A percentile compares a stretch with the other conserved stretches of the same genome.
Evolutionary conservation across 2,113 vertebrate genomes (phyloP).

Genomic region (Bambusicola thoracicus): DNA sequence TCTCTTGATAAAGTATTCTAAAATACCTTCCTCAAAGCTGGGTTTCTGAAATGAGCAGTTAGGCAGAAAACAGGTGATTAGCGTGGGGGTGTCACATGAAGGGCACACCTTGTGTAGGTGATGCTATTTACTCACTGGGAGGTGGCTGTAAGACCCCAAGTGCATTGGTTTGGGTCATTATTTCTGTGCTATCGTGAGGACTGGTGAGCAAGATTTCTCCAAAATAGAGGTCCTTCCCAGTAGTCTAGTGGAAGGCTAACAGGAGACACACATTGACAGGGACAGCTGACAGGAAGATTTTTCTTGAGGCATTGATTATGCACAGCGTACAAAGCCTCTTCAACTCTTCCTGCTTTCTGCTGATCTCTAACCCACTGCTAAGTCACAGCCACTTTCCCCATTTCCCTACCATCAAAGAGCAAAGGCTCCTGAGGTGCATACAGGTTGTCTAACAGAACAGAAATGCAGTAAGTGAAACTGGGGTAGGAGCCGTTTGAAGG

Average conservation of each 20-base stretch:
- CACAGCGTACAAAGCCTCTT: background rate
- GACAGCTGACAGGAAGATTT: background rate
- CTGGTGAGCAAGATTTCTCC: background rate
- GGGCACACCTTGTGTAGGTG: background rate
- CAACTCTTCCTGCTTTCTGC: background rate
- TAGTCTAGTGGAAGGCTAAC: background rate
- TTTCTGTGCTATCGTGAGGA: background rate
- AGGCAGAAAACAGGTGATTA: background rate
- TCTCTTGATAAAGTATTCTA: background rate
- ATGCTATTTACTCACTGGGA: background rate
- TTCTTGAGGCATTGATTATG: background rate
- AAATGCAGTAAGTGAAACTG: background rate
- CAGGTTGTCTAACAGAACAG: background rate
- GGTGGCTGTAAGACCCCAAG: background rate
- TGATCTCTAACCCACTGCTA: background rate
- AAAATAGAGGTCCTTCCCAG: background rate
- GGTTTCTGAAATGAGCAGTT: background rate
- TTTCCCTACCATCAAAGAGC: accelerated
- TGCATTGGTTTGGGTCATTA: background rate
- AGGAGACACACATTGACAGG: too few species aligned
- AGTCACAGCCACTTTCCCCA: background rate
- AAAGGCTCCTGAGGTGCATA: background rate
- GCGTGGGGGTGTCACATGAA: background rate
- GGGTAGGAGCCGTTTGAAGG: background rate
- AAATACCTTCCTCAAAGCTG: background rate